Evolutionary conservation across 2,113 vertebrate species (phyloP), one percentile per base, ranked within the genome.

Genomic region (Ophthalmolycus amberensis): DNA sequence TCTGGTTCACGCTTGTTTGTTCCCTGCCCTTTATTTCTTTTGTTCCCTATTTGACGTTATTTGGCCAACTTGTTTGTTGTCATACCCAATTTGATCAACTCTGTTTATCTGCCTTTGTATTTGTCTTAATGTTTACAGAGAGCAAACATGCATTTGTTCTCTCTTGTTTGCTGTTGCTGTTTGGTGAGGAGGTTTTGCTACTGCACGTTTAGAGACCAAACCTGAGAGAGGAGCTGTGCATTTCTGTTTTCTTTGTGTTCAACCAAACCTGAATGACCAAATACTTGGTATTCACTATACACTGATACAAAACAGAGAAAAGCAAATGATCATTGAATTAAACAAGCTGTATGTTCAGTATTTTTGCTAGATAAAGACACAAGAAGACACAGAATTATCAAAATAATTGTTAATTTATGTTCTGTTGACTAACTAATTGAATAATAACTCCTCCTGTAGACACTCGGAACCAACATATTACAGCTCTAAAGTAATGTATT

Each of bases 31-130:
- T 91, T 90, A 84, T 79, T 88, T 71, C 54, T 70, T 73, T 83
- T 69, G 40, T 72, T 83, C 56, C 44, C 77, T 65, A 88, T 88
- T 91, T 86, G 72, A 88, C 79, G 81, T 90, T 84, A 86, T 91
- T 90, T 88, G 90, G 79, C 79, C 86, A 84, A 83, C 90, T 87
- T 92, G 88, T 92, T 91, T 91, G 87, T 88, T 93, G 91, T 90
- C 90, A 88, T 85, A 84, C 59, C 15, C 83, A 54, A 79, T 94
- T 91, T 91, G 85, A 83, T 90, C 82, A 5, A 85, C 68, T 80
- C 79, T 77, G 63, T 91, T 90, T 84, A 75, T 50, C 82, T 74
- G 75, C 46, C 20, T 86, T 79, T 75, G 40, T 88, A 69, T 89
- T 87, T 90, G 88, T 87, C 50, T 76, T 76, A 63, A 20, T 87